Base-by-base conservation (phyloP, 2,113 vertebrate species). In the Apaloderma vittatum region DNA sequence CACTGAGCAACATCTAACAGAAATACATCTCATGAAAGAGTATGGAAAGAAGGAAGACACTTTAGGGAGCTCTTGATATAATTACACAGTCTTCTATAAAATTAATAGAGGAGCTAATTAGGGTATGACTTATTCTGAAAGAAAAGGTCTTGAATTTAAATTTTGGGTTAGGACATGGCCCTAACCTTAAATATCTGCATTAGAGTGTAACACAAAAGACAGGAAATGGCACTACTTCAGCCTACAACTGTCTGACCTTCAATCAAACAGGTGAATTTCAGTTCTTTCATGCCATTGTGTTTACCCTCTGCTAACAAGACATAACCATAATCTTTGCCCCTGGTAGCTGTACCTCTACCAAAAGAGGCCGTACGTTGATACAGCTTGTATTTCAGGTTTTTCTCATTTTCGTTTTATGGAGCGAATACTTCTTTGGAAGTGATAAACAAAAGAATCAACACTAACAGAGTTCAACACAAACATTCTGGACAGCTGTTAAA, bases 51-150 rank as follows among this genome's bases (percentile, higher is more conserved):
- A 90, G 29, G 54, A 73, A 88, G 27, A 3, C 14, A 62, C 24
- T 91, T 91, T 49, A 80, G 55, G 37, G 88, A 95, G 43, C 63
- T 91, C 82, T 21, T 95, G 43, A 24, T 93, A 65, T 37, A 94
- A 96, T 92, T 97, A 87, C 43, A 57, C 2, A 26, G 30, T 52
- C 24, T n/a, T 93, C 51, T 61, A 77, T 54, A 54, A 89, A 89
- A 94, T 79, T 89, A 93, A 94, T 84, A 78, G 23, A 94, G 10
- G 12, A 87, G 9, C 26, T 88, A 93, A 88, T 94, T 95, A 87
- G 67, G 29, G 10, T 49, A 89, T 94, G 58, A 72, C 37, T 22
- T 78, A 49, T 54, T 93, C 55, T 22, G 27, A 94, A 52, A 70
- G 48, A 75, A 85, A 91, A 74, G 32, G 3, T 80, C 18, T 36